phyloP scores from a whole-genome alignment of 2,113 vertebrate genomes.

The Cheirogaleus medius region DNA sequence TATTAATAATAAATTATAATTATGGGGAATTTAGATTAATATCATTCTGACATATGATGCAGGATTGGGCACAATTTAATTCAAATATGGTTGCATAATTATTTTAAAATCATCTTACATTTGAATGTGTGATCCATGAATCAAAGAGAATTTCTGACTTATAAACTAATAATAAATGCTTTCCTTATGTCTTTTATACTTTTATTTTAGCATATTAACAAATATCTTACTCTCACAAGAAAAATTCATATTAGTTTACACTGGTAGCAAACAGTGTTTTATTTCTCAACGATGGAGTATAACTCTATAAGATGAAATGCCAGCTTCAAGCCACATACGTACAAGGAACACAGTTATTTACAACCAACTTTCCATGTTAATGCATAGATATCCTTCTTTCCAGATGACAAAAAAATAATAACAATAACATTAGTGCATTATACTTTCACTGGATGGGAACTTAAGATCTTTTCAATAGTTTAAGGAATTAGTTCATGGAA shows the following conservation, averaged over 20 bases:
- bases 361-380: conserved; percentile 5
- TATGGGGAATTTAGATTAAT: not conserved
- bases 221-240: not conserved
- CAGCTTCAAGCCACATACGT: conserved; percentile 52
- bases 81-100: not conserved
- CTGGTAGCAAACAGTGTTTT: not conserved
- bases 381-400: not conserved
- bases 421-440: not conserved
- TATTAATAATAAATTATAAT: conserved; percentile 24
- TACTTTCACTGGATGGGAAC: not conserved
- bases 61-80: not conserved
- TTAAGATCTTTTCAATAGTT: not conserved
- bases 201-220: conserved; percentile 37
- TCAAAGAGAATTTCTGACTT: conserved; percentile 18
- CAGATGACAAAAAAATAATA: not conserved
- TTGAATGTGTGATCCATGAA: not conserved
- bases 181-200: conserved; percentile 19
- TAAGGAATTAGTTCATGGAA: not conserved
- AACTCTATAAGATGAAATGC: not conserved
- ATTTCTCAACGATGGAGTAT: not conserved
- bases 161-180: not conserved
- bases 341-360: conserved; percentile 48
- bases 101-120: not conserved
- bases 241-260: not conserved
- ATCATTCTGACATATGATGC: not conserved